phyloP scores from a whole-genome alignment of 2,797 vertebrate genomes.

The Heterohyrax brucei region DNA sequence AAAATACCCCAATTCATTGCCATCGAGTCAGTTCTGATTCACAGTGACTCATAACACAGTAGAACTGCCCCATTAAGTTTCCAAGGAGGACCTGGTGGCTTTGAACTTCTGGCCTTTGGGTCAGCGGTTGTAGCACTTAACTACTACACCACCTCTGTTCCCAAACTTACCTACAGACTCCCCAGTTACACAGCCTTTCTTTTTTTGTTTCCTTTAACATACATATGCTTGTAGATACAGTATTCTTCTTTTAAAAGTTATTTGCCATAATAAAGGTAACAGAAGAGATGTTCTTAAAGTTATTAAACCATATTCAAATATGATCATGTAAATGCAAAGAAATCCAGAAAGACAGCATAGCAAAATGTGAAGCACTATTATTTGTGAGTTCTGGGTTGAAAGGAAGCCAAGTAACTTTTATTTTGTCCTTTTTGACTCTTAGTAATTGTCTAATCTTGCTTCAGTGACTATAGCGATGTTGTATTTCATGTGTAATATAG shows the following conservation, averaged over 20 bases:
- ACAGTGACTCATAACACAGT: too few species aligned
- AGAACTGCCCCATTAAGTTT: too few species aligned
- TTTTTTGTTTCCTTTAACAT: background rate
- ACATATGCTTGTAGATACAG: too few species aligned
- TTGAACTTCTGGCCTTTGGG: too few species aligned
- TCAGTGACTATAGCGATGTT: background rate
- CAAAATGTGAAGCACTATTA: accelerated
- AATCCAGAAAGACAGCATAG: background rate
- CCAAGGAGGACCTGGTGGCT: too few species aligned
- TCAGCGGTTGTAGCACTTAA: too few species aligned
- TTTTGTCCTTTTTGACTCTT: background rate
- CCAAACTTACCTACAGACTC: background rate
- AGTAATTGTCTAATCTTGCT: background rate
- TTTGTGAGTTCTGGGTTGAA: background rate
- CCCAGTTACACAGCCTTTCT: background rate
- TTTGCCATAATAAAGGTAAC: background rate
- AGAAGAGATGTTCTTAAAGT: background rate
- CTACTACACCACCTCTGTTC: too few species aligned
- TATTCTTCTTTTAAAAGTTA: background rate
- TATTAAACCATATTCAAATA: background rate
- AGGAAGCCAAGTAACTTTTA: background rate
- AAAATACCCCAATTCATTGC: too few species aligned
- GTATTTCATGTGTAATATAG: background rate
- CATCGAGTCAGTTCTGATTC: too few species aligned
- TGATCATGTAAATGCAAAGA: background rate